Conservation (phyloP, 2,888 invertebrate genomes). For the Macrophya annulata region DNA sequence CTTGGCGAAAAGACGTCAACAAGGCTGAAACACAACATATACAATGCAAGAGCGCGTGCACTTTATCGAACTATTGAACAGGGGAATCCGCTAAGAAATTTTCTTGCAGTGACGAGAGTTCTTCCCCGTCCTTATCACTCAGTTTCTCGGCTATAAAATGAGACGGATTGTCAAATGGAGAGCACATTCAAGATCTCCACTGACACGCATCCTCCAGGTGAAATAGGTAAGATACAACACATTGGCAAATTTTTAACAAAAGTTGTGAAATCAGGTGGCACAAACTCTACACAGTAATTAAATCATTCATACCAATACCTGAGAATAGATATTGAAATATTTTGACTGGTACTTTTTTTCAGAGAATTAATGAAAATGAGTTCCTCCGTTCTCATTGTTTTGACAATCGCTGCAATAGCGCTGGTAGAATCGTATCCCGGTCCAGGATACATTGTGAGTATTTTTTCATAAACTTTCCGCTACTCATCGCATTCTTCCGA, state of each 20-base stretch:
- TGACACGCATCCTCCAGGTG: not conserved
- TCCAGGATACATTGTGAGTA: slow-evolving; percentile 3
- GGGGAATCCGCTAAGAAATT: not conserved
- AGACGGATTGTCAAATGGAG: not conserved
- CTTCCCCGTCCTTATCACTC: not conserved
- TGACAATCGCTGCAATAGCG: slow-evolving; percentile 3
- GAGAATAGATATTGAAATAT: not conserved
- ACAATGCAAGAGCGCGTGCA: not conserved
- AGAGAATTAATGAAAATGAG: not conserved
- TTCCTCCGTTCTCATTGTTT: not conserved
- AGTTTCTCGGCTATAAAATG: not conserved
- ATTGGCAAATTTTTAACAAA: not conserved
- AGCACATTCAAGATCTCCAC: not conserved
- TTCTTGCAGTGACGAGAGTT: not conserved
- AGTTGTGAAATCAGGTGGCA: not conserved
- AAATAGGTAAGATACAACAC: not conserved
- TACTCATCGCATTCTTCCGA: not conserved
- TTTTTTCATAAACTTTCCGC: not conserved
- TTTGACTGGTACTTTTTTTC: not conserved
- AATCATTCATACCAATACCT: not conserved
- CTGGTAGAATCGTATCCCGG: not conserved
- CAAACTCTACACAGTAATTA: not conserved
- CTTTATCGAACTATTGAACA: not conserved
- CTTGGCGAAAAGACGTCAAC: too few species aligned
- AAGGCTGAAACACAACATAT: too few species aligned